A percentile compares a stretch with the other conserved stretches of the same genome.
phyloP scores from a whole-genome alignment of 2,888 invertebrate genomes.

The Idaea straminata region DNA sequence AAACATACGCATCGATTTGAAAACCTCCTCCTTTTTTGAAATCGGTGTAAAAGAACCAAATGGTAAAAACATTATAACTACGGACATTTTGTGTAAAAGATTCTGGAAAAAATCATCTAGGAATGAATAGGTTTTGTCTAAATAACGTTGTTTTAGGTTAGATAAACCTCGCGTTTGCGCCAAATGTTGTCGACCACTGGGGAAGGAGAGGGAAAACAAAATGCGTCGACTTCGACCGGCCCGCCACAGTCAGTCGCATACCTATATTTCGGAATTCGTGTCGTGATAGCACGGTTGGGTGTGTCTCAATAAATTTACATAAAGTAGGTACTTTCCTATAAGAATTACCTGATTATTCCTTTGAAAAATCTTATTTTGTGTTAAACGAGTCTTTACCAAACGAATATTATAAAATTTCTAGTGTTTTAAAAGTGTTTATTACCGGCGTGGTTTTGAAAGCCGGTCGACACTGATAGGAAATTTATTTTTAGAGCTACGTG shows the following conservation, averaged over 20 bases:
- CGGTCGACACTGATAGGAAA: conserved; percentile 51
- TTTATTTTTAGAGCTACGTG: conserved; percentile 60
- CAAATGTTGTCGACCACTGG: conserved; percentile 50
- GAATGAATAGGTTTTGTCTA: no score
- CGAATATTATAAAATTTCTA: conserved; percentile 19
- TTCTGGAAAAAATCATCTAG: not conserved
- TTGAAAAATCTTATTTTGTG: conserved; percentile 5
- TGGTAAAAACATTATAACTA: no score
- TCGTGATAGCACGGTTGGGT: conserved; percentile 58
- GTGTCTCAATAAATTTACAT: conserved; percentile 53
- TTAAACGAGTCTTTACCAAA: conserved; percentile 13
- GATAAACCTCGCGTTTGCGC: conserved; percentile 10
- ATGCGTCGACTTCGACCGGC: conserved; percentile 57
- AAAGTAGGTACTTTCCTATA: conserved; percentile 58
- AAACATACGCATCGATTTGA: no score
- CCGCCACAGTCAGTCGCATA: conserved; percentile 49
- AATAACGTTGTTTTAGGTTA: no score
- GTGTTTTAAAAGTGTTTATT: conserved; percentile 19
- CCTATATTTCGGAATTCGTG: conserved; percentile 67
- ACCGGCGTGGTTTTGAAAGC: conserved; percentile 42
- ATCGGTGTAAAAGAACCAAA: no score
- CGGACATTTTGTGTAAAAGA: no score
- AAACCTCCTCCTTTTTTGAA: no score
- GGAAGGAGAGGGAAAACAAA: conserved; percentile 68
- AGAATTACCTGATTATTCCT: conserved; percentile 15